A percentile compares a stretch with the other conserved stretches of the same genome.
Conservation (phyloP, 2,888 invertebrate genomes). For the Lymantria monacha region DNA sequence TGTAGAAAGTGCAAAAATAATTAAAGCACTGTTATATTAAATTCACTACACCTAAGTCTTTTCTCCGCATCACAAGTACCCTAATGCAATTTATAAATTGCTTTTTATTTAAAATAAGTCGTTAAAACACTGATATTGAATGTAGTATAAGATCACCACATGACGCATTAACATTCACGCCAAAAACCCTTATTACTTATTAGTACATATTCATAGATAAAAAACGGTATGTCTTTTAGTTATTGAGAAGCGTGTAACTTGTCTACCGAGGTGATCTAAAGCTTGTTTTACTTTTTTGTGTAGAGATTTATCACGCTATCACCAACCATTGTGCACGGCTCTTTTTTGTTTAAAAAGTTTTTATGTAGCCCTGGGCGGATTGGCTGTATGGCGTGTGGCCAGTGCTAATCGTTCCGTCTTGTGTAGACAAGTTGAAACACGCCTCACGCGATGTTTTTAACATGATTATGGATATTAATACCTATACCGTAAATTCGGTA, state of each 20-base stretch:
- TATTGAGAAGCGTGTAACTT: conserved; percentile 44
- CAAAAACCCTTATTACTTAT: too few species aligned
- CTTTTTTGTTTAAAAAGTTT: conserved; percentile 30
- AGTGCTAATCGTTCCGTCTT: conserved; percentile 55
- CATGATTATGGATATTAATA: not conserved
- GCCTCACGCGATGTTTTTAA: conserved; percentile 43
- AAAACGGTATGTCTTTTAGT: conserved; percentile 25
- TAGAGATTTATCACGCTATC: conserved; percentile 64
- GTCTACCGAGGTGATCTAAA: conserved; percentile 31
- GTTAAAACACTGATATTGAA: too few species aligned
- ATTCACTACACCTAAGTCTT: too few species aligned
- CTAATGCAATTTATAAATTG: too few species aligned
- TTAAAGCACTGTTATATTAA: too few species aligned
- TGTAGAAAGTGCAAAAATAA: too few species aligned
- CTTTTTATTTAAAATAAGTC: too few species aligned
- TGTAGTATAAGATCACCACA: too few species aligned
- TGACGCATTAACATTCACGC: too few species aligned
- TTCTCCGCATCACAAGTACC: too few species aligned
- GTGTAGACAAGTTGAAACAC: conserved; percentile 68
- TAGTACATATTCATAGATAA: too few species aligned
- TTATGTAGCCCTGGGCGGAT: conserved; percentile 32
- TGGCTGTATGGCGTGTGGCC: conserved; percentile 23
- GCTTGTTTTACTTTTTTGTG: conserved; percentile 66
- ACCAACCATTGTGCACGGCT: conserved; percentile 53
- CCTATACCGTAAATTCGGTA: not conserved